Percentiles rank a stretch among this genome's conserved stretches.
phyloP scores from a whole-genome alignment of 2,888 invertebrate species.

The Arctia plantaginis region DNA sequence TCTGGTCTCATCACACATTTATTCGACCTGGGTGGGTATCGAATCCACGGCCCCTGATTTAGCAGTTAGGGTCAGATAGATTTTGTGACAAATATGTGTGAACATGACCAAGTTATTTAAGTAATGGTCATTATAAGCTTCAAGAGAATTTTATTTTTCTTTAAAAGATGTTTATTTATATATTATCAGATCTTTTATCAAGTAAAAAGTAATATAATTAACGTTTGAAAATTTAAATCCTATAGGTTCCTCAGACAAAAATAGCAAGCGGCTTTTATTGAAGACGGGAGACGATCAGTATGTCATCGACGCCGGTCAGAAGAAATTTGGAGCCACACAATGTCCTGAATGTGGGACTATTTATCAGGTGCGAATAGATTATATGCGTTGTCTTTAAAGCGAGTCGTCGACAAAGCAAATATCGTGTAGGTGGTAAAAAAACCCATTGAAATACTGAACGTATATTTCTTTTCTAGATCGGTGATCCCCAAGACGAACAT shows the following conservation, averaged over 20 bases:
- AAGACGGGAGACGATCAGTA: conserved; percentile 88
- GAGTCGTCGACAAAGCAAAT: no score
- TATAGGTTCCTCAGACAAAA: conserved; percentile 57
- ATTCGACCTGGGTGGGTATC: no score
- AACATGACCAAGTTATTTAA: no score
- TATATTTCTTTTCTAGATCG: conserved; percentile 80
- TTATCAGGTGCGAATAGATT: conserved; percentile 79
- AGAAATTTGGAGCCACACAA: conserved; percentile 90
- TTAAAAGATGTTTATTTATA: no score
- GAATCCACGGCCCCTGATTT: no score
- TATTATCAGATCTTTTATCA: no score
- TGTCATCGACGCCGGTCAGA: conserved; percentile 94
- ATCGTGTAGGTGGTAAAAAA: not conserved
- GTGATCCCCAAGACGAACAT: conserved; percentile 92
- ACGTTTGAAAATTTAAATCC: not conserved
- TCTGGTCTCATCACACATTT: no score
- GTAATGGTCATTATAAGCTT: no score
- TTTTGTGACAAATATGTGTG: no score
- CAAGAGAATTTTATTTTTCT: no score
- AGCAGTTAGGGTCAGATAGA: no score
- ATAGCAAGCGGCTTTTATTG: conserved; percentile 62
- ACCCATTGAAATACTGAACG: no score
- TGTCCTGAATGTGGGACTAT: conserved; percentile 91
- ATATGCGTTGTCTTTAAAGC: not conserved
- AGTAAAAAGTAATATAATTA: not conserved